These are phyloP conservation scores for Adelognathus sp. DNA, from an alignment of 2,888 invertebrate genomes.

Conservation along the genomic window DNA sequence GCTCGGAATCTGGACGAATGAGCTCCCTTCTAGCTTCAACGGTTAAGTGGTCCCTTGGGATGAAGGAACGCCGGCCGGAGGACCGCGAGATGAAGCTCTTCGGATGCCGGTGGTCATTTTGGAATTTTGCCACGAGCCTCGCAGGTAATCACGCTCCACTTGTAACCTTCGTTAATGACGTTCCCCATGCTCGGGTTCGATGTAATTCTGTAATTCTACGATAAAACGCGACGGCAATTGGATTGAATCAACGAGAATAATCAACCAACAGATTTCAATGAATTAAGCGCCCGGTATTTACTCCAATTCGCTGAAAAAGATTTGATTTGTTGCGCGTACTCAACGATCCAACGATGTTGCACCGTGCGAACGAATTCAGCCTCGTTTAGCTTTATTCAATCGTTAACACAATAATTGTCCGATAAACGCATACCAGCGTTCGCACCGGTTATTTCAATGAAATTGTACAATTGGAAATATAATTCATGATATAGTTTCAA, in stretches of 20 bases:
- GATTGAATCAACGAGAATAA: background rate
- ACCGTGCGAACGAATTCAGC: background rate
- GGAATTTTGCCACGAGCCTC: constrained; percentile 81
- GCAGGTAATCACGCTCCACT: constrained; percentile 60
- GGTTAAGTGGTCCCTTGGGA: constrained; percentile 82
- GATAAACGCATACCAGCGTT: constrained; percentile 3
- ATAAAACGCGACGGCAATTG: background rate
- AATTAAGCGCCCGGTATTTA: background rate
- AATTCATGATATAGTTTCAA: constrained; percentile 10
- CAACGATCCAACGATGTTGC: background rate
- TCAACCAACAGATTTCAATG: background rate
- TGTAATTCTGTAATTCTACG: too few relatives aligned
- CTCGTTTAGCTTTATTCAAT: background rate
- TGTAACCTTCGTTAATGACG: too few relatives aligned
- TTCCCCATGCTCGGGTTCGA: too few relatives aligned
- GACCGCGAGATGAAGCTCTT: constrained; percentile 83
- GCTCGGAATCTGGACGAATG: constrained; percentile 58
- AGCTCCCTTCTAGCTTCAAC: constrained; percentile 66
- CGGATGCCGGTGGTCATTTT: constrained; percentile 82
- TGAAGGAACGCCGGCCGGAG: constrained; percentile 80
- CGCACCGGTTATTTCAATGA: background rate
- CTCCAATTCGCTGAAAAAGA: background rate
- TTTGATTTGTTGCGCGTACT: background rate
- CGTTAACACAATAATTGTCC: constrained; percentile 5
- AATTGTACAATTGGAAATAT: constrained; percentile 23